Conservation (phyloP, 2,113 vertebrate species). For the Sinocyclocheilus maitianheensis region DNA sequence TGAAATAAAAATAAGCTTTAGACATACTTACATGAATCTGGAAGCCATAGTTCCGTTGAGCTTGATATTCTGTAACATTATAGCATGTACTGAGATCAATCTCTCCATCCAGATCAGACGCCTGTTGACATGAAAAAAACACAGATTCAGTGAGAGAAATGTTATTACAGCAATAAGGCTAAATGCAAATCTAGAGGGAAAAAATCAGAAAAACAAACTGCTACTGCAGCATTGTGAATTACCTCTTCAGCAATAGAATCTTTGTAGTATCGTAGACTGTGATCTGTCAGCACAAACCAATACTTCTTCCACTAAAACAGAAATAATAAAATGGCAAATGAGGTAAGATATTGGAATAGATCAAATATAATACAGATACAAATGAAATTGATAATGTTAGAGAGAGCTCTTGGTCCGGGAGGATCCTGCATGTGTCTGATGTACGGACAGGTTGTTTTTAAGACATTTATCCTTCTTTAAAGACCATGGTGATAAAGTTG, state of each 20-base stretch:
- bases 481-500: constrained; percentile 33
- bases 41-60: constrained; percentile 82
- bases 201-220: background rate
- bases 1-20: background rate
- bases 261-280: constrained; percentile 81
- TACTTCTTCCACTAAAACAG: constrained; percentile 79
- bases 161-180: background rate
- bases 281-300: constrained; percentile 82
- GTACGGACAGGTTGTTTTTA: background rate
- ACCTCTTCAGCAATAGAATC: constrained; percentile 83
- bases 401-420: background rate
- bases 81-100: constrained; percentile 79
- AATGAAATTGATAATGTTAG: background rate
- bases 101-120: constrained; percentile 80
- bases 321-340: background rate
- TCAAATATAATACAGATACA: background rate
- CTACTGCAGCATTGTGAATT: background rate
- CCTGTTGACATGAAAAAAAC: constrained; percentile 60
- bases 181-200: background rate
- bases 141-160: background rate
- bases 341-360: background rate
- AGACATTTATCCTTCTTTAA: constrained; percentile 33
- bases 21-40: constrained; percentile 76
- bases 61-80: constrained; percentile 80
- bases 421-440: constrained; percentile 7